phyloP scores from a whole-genome alignment of 2,888 invertebrate species.

The Campoplex nolae region DNA sequence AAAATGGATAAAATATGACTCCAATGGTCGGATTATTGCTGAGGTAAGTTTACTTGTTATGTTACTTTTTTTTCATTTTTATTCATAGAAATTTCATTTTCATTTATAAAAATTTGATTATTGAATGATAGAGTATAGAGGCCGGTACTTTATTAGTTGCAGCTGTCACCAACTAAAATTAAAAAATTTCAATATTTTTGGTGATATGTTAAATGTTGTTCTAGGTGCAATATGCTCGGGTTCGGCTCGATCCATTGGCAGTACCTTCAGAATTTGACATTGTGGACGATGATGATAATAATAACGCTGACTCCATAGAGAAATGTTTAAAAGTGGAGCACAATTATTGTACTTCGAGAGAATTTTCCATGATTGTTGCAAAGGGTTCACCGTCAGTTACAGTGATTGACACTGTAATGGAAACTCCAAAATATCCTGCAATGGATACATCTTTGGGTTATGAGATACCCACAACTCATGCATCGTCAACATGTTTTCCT shows the following conservation, averaged over 20 bases:
- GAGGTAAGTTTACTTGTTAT: neutral
- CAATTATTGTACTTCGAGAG: neutral
- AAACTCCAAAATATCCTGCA: neutral
- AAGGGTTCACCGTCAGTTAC: too few species aligned
- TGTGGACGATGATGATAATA: neutral
- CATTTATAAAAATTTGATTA: neutral
- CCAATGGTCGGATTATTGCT: neutral
- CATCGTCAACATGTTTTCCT: neutral
- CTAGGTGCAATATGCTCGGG: constrained; percentile 1
- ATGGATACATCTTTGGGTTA: neutral
- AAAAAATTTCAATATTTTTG: neutral
- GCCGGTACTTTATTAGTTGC: constrained; percentile 3
- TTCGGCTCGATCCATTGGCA: constrained; percentile 18
- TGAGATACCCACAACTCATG: neutral
- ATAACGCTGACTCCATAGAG: neutral
- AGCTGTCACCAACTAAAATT: neutral
- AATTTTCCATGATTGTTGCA: neutral
- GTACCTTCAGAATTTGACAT: constrained; percentile 19
- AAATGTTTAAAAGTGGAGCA: neutral
- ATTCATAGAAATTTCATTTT: too few species aligned
- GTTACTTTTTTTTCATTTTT: neutral
- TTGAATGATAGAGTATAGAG: neutral
- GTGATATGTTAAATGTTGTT: neutral
- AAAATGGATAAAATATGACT: constrained; percentile 25
- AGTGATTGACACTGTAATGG: neutral